Evolutionary conservation across 2,113 vertebrate species (phyloP).

Genomic region (Lasiurus cinereus): DNA sequence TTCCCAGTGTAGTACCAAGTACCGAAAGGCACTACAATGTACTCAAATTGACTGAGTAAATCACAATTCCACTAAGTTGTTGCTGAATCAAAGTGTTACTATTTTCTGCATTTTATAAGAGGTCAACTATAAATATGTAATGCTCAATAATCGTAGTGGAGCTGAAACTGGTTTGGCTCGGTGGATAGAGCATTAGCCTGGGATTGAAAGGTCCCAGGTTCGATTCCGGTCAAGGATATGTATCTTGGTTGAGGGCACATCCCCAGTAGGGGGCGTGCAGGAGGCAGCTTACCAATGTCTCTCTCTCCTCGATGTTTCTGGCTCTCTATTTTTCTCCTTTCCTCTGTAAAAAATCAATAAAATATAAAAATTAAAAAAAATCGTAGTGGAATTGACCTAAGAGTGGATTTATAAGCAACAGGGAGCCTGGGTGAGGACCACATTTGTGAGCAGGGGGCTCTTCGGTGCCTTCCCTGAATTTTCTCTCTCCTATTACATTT

Average conservation of each 20-base stretch:
- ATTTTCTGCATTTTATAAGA: constrained; percentile 1
- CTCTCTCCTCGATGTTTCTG: no score
- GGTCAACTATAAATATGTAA: neutral
- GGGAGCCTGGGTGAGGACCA: neutral
- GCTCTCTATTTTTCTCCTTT: no score
- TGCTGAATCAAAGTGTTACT: neutral
- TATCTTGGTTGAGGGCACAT: no score
- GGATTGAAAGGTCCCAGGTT: no score
- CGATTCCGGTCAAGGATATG: no score
- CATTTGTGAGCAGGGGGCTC: neutral
- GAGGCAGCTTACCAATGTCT: no score
- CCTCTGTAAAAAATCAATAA: no score
- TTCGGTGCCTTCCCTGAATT: neutral
- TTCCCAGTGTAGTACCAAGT: neutral
- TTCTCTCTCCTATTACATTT: neutral
- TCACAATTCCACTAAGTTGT: neutral
- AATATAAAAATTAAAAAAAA: neutral
- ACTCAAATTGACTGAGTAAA: neutral
- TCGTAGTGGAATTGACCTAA: neutral
- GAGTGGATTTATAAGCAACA: neutral
- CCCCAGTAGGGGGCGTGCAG: no score
- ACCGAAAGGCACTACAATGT: neutral
- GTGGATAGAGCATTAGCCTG: no score
- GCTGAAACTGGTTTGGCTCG: no score
- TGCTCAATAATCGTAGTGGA: neutral